Evolutionary conservation across 2,888 invertebrate species (phyloP), one percentile per base, ranked within the genome.

Genomic region (Conistra vaccinii): DNA sequence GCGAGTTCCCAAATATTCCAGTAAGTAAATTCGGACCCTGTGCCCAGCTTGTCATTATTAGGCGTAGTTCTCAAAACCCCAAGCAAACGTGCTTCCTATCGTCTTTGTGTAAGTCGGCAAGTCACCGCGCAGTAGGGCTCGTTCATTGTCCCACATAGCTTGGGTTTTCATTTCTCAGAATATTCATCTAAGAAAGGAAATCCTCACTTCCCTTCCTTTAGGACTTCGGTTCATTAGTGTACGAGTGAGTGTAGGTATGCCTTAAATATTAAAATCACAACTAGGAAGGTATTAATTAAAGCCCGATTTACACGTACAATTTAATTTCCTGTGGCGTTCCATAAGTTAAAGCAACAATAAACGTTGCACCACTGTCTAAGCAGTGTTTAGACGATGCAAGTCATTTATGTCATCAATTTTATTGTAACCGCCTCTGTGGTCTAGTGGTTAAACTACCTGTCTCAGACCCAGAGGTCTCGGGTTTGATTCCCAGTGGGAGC

Each of bases 111-210:
- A 51, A 76, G 29, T 5, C 39, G 53, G 45, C 29, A 26, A 62
- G 55, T 42, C 26, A 57, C 55, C 48, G 74, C 61, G 17, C 23
- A 39, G 29, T 80, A 55, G 58, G 53, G 35, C 39, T 62, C 62
- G 23, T 42, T 75, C 55, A 62, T 63, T 57, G 81, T 75, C 42
- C 81, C 75, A 77, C 76, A 55, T 74, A 48, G 51, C 81, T 42
- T 51, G 57, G 74, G 62, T 57, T 74, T 77, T 74, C 81, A 80
- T 76, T 74, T 51, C 76, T 62, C 62, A 81, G 62, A 74, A 81
- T 81, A 74, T 81, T 75, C 62, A 14, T 63, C 75, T 57, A 35
- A 57, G 26, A 62, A 62, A 62, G 75, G 75, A 81, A 77, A 62
- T 62, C 62, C 81, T 74, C 55, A 57, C 55, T 77, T 77, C 48